A percentile compares a stretch with the other conserved stretches of the same genome.
Conservation (phyloP, 2,888 invertebrate species). For the Athalia circularis region DNA sequence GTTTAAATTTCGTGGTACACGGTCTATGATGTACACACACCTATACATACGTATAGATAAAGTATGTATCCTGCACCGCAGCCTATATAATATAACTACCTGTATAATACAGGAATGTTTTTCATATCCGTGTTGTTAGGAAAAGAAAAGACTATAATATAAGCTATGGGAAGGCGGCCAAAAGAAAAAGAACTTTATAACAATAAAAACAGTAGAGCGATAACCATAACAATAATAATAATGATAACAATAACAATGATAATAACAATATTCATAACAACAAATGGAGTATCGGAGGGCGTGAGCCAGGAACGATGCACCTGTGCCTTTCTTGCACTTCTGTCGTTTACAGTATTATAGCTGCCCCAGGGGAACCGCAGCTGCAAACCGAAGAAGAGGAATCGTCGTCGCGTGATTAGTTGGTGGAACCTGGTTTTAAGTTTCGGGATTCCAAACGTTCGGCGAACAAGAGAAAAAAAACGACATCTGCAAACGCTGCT, state of each 20-base stretch:
- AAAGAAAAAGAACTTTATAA: background rate
- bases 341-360: slow-evolving; percentile 46
- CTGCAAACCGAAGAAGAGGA: slow-evolving; percentile 42
- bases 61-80: no score
- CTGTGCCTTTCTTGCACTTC: slow-evolving; percentile 56
- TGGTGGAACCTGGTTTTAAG: no score
- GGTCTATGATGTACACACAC: no score
- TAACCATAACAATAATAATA: slow-evolving; percentile 7
- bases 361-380: slow-evolving; percentile 40
- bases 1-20: background rate
- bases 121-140: background rate
- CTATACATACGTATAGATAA: no score
- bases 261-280: background rate
- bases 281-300: slow-evolving; percentile 52
- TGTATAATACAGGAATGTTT: no score
- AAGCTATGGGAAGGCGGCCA: background rate
- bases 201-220: no score
- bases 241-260: slow-evolving; percentile 10
- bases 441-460: no score
- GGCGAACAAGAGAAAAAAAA: no score
- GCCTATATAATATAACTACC: no score
- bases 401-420: background rate
- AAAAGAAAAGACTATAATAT: background rate
- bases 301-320: slow-evolving; percentile 66
- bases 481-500: no score